Evolutionary conservation across 2,797 vertebrate genomes (phyloP).

Genomic region (Leptoclinus maculatus): DNA sequence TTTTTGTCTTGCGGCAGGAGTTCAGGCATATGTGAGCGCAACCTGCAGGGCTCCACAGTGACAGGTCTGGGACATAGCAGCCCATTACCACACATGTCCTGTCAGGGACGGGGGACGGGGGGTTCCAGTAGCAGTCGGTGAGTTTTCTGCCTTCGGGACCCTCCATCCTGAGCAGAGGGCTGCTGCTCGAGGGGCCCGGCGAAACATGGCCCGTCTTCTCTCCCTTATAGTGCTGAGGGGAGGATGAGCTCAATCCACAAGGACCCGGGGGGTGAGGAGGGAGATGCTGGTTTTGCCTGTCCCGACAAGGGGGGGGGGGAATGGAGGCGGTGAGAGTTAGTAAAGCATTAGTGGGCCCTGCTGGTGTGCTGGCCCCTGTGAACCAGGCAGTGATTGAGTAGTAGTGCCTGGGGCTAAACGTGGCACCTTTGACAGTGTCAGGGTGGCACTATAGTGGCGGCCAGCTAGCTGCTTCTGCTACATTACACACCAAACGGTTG

Average conservation of each 20-base stretch:
- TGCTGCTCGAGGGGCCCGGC: slow-evolving; percentile 18
- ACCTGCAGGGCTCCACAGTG: slow-evolving; percentile 45
- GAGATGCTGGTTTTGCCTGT: slow-evolving; percentile 35
- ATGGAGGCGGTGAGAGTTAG: slow-evolving; percentile 33
- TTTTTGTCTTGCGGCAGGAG: slow-evolving; percentile 28
- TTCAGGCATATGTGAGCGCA: slow-evolving; percentile 34
- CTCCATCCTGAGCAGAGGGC: slow-evolving; percentile 28
- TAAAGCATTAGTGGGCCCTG: slow-evolving; percentile 66
- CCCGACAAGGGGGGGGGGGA: slow-evolving; percentile 4
- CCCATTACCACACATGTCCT: slow-evolving; percentile 66
- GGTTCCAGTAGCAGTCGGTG: slow-evolving; percentile 23
- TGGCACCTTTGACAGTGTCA: slow-evolving; percentile 76
- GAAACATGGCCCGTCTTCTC: slow-evolving; percentile 42
- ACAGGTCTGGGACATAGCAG: slow-evolving; percentile 58
- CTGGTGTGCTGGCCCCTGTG: slow-evolving; percentile 69
- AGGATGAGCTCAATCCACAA: slow-evolving; percentile 43
- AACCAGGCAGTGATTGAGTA: slow-evolving; percentile 69
- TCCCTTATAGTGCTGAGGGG: slow-evolving; percentile 35
- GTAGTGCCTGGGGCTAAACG: slow-evolving; percentile 72
- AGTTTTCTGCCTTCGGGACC: slow-evolving; percentile 25
- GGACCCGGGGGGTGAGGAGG: slow-evolving; percentile 23
- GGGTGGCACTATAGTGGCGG: slow-evolving; percentile 68
- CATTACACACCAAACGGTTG: slow-evolving; percentile 74
- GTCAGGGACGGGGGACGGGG: slow-evolving; percentile 37
- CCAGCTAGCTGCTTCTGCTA: slow-evolving; percentile 73